Percentiles rank a stretch among this genome's conserved stretches.
These are phyloP conservation scores for Equus quagga DNA, from an alignment of 2,113 vertebrate species.

Conservation along the genomic window DNA sequence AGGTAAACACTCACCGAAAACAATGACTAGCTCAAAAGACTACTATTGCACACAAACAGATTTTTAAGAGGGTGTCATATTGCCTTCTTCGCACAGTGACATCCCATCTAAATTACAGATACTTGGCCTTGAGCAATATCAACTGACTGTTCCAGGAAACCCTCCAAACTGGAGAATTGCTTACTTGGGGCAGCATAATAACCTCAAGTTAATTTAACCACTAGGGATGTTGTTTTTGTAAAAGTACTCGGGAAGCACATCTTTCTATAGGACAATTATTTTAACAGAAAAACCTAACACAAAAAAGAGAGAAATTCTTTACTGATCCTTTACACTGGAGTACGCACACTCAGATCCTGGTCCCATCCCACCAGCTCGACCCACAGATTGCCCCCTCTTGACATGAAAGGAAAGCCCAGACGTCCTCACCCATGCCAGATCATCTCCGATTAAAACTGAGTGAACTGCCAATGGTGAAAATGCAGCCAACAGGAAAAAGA, in stretches of 20 bases:
- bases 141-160: constrained; percentile 76
- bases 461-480: constrained; percentile 52
- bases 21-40: constrained; percentile 25
- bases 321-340: background rate
- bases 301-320: background rate
- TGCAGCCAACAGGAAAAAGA: constrained; percentile 58
- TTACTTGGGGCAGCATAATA: constrained; percentile 64
- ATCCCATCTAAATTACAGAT: constrained; percentile 70
- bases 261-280: constrained; percentile 29
- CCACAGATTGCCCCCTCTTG: background rate
- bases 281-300: constrained; percentile 13
- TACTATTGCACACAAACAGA: constrained; percentile 56
- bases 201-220: constrained; percentile 66
- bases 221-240: constrained; percentile 49
- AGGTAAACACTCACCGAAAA: constrained; percentile 45
- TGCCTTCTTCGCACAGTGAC: constrained; percentile 52
- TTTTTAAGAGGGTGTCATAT: constrained; percentile 58
- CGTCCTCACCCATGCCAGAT: background rate
- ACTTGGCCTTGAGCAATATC: constrained; percentile 59
- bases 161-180: constrained; percentile 76
- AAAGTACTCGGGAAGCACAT: constrained; percentile 49
- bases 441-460: constrained; percentile 20
- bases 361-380: background rate
- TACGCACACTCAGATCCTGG: background rate
- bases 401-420: background rate